Evolutionary conservation across 1,140 invertebrate species (phyloP), one percentile per base, ranked within the genome.

Genomic region (Polypedilum pembai): DNA sequence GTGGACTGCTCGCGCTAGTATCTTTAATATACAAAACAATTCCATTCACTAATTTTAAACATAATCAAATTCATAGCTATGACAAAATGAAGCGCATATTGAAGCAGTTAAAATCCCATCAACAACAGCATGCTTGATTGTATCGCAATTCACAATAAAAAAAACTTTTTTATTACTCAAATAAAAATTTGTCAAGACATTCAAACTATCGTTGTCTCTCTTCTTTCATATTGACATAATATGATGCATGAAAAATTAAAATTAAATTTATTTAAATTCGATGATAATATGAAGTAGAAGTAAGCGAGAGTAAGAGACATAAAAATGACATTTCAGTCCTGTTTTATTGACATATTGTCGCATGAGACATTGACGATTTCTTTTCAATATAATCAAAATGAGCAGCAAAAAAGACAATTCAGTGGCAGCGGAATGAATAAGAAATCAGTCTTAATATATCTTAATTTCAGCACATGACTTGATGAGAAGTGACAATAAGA

Each of bases 291-390:
- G 45, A 56, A n/a, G 45, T n/a, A 4, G 45, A 12, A 56, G 3
- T 1, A 12, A 56, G 45, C 24, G 5, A 33, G 24, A 33, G 24
- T 5, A 33, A 33, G 24, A 33, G 15, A 56, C 12, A 56, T 56
- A 56, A 56, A 56, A 56, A 56, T 56, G 45, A 56, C 45, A 56
- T 56, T 56, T 56, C 45, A n/a, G 45, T 56, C 45, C 45, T n/a
- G 45, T 56, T n/a, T 15, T n/a, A 15, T 56, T 56, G 45, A 56
- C 45, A 56, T 56, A 56, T 56, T 56, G 45, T 56, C 45, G 45
- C 45, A 56, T n/a, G 10, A 56, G 45, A 56, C 24, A 4, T 56
- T 56, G 12, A 56, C 45, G n/a, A 56, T n/a, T 4, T 56, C 45
- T 56, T 56, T 56, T 56, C 45, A 56, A 56, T 56, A 56, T 56